Conservation (phyloP, 1,140 invertebrate genomes). For the Zaprionus taronus region DNA sequence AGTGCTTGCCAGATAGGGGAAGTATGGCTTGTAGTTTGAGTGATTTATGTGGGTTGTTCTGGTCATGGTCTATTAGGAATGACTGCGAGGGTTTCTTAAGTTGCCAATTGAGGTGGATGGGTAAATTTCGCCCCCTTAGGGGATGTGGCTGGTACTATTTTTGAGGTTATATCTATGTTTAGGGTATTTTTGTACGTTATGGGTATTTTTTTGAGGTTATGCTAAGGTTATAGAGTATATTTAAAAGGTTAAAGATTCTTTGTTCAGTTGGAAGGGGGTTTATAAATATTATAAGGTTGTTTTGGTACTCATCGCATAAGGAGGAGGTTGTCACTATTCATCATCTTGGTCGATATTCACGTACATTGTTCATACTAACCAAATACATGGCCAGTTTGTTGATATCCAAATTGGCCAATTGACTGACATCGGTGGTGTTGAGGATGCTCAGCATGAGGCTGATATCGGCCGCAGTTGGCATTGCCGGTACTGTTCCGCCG, state of each 20-base stretch:
- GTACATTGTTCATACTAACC: conserved; percentile 87
- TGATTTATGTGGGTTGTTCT: conserved; percentile 20
- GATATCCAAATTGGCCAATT: conserved; percentile 87
- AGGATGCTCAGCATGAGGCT: conserved; percentile 83
- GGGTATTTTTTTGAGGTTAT: too few species aligned
- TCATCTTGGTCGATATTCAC: conserved; percentile 44
- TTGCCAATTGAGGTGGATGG: not conserved
- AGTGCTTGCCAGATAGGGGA: not conserved
- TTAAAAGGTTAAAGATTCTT: not conserved
- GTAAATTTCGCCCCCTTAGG: not conserved
- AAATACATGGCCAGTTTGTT: conserved; percentile 90
- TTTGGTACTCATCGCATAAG: conserved; percentile 58
- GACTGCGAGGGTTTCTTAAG: conserved; percentile 2
- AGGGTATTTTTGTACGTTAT: too few species aligned
- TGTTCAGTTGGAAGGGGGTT: not conserved
- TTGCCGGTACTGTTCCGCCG: conserved; percentile 57
- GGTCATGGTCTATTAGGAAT: conserved; percentile 62
- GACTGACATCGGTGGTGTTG: conserved; percentile 85
- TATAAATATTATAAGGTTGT: conserved; percentile 5
- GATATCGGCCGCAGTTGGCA: conserved; percentile 84
- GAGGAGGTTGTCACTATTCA: not conserved
- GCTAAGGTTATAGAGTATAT: too few species aligned
- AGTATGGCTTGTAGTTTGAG: conserved; percentile 6
- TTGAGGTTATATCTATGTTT: not conserved
- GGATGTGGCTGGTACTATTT: not conserved